Conservation (phyloP, 2,888 invertebrate genomes). For the Altica lythri region DNA sequence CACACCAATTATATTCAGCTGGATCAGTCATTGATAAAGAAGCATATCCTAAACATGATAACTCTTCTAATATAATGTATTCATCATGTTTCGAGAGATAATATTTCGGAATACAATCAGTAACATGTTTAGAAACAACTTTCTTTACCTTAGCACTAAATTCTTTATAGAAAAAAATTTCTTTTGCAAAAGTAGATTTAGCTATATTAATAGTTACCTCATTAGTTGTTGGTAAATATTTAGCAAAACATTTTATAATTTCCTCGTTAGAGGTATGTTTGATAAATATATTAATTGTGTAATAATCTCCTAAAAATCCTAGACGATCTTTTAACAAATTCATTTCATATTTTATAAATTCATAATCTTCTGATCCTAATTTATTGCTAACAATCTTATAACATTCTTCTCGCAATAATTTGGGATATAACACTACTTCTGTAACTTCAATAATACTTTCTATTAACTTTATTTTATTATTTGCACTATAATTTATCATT, state of each 20-base stretch:
- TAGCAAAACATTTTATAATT: conserved; percentile 39
- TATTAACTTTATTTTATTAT: background rate
- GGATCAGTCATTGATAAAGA: background rate
- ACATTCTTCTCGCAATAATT: conserved; percentile 38
- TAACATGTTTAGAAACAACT: conserved; percentile 33
- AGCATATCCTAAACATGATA: background rate
- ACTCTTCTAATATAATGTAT: background rate
- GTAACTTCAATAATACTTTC: conserved; percentile 6
- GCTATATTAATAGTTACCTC: conserved; percentile 32
- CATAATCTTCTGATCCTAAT: conserved; percentile 34
- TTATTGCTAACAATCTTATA: conserved; percentile 37
- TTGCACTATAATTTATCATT: background rate
- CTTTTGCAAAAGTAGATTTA: conserved; percentile 37
- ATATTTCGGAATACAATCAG: conserved; percentile 49
- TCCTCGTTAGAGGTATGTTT: background rate
- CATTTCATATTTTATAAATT: conserved; percentile 32
- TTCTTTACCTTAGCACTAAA: conserved; percentile 32
- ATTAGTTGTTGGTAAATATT: conserved; percentile 39
- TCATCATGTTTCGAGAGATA: conserved; percentile 40
- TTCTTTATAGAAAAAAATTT: conserved; percentile 52
- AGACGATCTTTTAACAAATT: conserved; percentile 33
- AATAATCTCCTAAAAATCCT: conserved; percentile 46
- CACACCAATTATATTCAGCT: conserved; percentile 36
- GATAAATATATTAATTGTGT: conserved; percentile 28
- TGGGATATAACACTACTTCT: conserved; percentile 18